Conservation (phyloP, 2,113 vertebrate species). For the Vicugna pacos region DNA sequence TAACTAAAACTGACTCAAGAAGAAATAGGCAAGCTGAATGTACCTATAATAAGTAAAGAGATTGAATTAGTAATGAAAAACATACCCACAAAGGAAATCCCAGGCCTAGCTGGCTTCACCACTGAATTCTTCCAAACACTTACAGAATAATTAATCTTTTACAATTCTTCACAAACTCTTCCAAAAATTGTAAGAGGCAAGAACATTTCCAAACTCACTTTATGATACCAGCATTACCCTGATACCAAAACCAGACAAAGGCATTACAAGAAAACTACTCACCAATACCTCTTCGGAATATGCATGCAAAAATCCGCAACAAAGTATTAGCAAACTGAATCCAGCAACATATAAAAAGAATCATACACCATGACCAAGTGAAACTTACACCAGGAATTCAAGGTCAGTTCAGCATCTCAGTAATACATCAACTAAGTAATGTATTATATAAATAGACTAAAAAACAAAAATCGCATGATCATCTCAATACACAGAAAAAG, state of each 20-base stretch:
- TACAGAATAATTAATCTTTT: neutral
- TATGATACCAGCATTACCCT: neutral
- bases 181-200: neutral
- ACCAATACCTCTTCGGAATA: neutral
- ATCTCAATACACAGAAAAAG: neutral
- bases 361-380: neutral
- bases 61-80: neutral
- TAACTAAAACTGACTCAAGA: neutral
- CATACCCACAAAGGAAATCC: neutral
- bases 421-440: neutral
- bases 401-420: neutral
- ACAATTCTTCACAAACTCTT: neutral
- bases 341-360: neutral
- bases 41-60: neutral
- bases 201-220: neutral
- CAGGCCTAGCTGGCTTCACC: neutral
- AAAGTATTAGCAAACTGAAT: neutral
- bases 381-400: constrained; percentile 16
- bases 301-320: neutral
- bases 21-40: neutral
- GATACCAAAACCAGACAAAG: neutral
- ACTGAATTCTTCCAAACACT: neutral
- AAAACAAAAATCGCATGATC: neutral
- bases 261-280: neutral
- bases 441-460: neutral